phyloP scores from a whole-genome alignment of 2,888 invertebrate genomes.

The Augochlorella aurata region DNA sequence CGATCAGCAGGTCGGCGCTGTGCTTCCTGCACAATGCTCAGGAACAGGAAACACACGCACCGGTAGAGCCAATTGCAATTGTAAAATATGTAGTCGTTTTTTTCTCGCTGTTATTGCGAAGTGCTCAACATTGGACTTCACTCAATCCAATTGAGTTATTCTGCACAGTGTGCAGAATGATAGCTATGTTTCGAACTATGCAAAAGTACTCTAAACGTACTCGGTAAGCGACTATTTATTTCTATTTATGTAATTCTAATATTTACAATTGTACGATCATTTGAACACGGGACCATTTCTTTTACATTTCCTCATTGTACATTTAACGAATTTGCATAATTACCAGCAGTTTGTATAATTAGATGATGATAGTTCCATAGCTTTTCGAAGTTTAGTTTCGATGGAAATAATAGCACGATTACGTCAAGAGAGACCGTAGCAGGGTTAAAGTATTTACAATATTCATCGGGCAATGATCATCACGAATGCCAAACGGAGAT shows the following conservation, averaged over 20 bases:
- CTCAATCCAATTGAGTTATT: background rate
- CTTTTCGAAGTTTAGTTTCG: background rate
- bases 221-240: background rate
- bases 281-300: background rate
- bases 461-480: background rate
- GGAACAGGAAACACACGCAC: background rate
- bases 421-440: background rate
- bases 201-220: background rate
- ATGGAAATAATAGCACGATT: background rate
- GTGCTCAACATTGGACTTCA: background rate
- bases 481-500: background rate
- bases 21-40: background rate
- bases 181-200: background rate
- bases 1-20: background rate
- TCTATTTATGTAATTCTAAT: background rate
- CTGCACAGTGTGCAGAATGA: background rate
- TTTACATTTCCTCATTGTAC: background rate
- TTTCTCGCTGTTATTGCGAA: background rate
- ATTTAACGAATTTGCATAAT: background rate
- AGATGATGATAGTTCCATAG: background rate
- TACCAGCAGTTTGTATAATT: background rate
- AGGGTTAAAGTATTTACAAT: background rate
- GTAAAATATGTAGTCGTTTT: background rate
- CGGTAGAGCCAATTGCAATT: background rate
- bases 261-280: background rate